Conservation (phyloP, 2,113 vertebrate genomes). For the Carlito syrichta region DNA sequence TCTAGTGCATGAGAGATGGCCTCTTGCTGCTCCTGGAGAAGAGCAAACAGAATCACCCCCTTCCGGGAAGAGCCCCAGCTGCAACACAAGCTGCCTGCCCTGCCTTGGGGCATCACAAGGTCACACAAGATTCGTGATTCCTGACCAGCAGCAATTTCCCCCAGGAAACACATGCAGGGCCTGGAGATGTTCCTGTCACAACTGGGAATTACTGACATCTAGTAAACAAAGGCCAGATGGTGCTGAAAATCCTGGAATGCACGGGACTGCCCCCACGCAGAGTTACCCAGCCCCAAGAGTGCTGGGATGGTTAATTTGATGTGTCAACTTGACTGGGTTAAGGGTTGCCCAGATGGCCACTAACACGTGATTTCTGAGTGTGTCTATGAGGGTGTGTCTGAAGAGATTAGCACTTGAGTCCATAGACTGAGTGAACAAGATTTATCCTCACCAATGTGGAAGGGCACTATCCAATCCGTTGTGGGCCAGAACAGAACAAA, state of each 20-base stretch:
- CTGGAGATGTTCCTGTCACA: background rate
- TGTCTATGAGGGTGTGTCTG: background rate
- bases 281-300: background rate
- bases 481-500: background rate
- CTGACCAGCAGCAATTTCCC: background rate
- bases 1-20: background rate
- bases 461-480: background rate
- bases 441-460: too few relatives aligned
- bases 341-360: background rate
- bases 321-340: background rate
- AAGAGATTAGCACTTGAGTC: background rate
- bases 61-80: background rate
- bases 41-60: too few relatives aligned
- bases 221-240: background rate
- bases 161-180: background rate
- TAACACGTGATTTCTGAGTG: background rate
- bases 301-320: background rate
- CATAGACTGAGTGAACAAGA: background rate
- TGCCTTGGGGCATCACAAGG: background rate
- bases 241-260: background rate
- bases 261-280: background rate
- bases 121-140: background rate
- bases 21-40: background rate
- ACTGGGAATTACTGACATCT: background rate
- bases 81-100: background rate